Evolutionary conservation across 92 coral and sea anemone genomes (phyloP).

Genomic region (Umimayanthus chanpuru): DNA sequence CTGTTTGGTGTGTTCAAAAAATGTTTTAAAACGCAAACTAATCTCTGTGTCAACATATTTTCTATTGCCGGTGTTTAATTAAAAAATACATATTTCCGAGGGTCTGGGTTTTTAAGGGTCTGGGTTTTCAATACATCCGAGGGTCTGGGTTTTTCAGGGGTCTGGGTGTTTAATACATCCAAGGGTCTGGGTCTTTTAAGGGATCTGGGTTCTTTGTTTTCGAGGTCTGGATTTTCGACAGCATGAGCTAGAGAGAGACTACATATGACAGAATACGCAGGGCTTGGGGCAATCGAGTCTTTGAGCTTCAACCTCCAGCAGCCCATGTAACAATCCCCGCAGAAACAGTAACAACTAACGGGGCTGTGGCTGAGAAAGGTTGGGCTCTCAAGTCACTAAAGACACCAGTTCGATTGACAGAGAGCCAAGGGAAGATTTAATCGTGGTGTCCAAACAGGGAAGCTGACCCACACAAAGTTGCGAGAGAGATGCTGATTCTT

Average conservation of each 20-base stretch:
- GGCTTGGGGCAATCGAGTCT: too few relatives aligned
- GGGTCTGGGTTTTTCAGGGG: constrained; percentile 12
- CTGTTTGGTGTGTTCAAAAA: too few relatives aligned
- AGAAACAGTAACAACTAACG: too few relatives aligned
- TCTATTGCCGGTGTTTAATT: constrained; percentile 9
- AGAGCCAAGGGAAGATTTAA: background rate
- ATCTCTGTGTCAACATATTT: background rate
- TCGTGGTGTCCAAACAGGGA: background rate
- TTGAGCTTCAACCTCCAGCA: too few relatives aligned
- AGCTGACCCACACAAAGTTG: constrained; percentile 1
- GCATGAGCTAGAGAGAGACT: too few relatives aligned
- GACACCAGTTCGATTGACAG: background rate
- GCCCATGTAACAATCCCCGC: too few relatives aligned
- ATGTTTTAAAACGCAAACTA: background rate
- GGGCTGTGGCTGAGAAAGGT: background rate
- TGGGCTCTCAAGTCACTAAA: constrained; percentile 8
- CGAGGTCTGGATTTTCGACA: background rate
- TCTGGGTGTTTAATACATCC: constrained; percentile 1
- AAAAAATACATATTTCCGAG: background rate
- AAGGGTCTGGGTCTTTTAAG: constrained; percentile 3
- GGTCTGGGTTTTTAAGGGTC: constrained; percentile 2
- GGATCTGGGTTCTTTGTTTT: constrained; percentile 3
- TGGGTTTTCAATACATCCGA: constrained; percentile 2
- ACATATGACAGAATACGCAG: too few relatives aligned
- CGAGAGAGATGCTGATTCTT: constrained; percentile 1